Percentiles rank a stretch among this genome's conserved stretches.
Conservation (phyloP, 2,113 vertebrate species). For the Uria lomvia region DNA sequence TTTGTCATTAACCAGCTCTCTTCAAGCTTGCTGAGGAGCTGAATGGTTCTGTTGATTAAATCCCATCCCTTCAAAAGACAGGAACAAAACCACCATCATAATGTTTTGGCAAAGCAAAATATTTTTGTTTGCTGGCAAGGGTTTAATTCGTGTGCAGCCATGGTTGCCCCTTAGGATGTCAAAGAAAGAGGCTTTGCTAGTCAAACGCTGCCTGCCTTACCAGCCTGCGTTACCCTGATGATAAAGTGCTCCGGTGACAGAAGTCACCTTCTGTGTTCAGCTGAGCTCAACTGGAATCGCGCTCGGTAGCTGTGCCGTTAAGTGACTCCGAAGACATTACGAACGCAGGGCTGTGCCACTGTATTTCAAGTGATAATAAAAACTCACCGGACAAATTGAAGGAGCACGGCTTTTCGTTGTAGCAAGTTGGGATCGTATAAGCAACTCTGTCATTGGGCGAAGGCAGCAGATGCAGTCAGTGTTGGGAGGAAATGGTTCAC, state of each 20-base stretch:
- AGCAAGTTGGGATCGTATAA: not conserved
- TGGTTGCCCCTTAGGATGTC: not conserved
- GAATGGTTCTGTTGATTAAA: not conserved
- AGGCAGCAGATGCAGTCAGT: not conserved
- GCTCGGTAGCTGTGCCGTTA: not conserved
- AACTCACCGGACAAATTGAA: not conserved
- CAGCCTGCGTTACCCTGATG: not conserved
- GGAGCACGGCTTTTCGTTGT: not conserved
- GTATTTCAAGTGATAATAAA: slow-evolving; percentile 9
- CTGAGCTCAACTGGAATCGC: not conserved
- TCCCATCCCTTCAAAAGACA: not conserved
- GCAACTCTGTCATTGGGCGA: not conserved
- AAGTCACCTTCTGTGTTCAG: slow-evolving; percentile 53
- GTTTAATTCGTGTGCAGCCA: not conserved
- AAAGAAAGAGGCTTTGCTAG: not conserved
- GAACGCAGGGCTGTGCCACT: not conserved
- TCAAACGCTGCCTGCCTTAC: not conserved
- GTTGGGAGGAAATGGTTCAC: not conserved
- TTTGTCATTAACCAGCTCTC: not conserved
- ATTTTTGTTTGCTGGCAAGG: not conserved
- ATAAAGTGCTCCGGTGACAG: not conserved
- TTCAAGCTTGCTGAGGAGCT: not conserved
- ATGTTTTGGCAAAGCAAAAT: not conserved
- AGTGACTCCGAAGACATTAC: not conserved
- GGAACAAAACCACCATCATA: not conserved